Percentiles rank a stretch among this genome's conserved stretches.
Evolutionary conservation across 2,797 vertebrate genomes (phyloP).

Genomic region (Onychomys arenicola): DNA sequence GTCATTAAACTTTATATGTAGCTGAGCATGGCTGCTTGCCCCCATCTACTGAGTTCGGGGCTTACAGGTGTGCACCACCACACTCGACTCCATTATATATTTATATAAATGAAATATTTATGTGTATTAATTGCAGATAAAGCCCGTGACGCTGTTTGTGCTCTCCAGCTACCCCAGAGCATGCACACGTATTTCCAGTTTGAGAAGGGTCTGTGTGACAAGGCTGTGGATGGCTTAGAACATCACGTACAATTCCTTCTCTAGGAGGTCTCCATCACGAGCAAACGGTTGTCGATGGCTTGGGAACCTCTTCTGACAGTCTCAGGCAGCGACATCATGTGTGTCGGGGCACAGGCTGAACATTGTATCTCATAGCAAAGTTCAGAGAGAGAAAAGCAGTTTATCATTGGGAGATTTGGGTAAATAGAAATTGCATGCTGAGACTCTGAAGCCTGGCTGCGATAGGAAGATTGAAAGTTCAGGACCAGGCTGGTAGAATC

Average conservation of each 20-base stretch:
- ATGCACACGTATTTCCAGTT: not conserved
- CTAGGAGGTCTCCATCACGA: not conserved
- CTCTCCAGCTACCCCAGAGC: not conserved
- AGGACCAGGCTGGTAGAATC: not conserved
- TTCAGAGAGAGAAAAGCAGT: not conserved
- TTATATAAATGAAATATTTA: not conserved
- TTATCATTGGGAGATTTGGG: not conserved
- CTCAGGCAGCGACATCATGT: not conserved
- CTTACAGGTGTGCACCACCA: not conserved
- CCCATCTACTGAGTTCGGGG: not conserved
- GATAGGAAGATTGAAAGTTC: not conserved
- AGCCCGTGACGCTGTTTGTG: not conserved
- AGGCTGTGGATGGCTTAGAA: not conserved
- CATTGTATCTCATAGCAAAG: not conserved
- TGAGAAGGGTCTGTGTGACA: not conserved
- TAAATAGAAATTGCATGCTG: slow-evolving; percentile 16
- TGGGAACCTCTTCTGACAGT: not conserved
- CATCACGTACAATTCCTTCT: not conserved
- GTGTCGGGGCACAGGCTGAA: not conserved
- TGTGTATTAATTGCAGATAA: slow-evolving; percentile 9
- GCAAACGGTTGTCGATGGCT: not conserved
- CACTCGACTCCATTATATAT: not conserved
- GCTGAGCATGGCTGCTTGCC: not conserved
- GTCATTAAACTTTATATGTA: not conserved
- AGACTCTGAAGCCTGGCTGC: not conserved